phyloP scores from a whole-genome alignment of 2,113 vertebrate genomes.

The Rynchops niger region DNA sequence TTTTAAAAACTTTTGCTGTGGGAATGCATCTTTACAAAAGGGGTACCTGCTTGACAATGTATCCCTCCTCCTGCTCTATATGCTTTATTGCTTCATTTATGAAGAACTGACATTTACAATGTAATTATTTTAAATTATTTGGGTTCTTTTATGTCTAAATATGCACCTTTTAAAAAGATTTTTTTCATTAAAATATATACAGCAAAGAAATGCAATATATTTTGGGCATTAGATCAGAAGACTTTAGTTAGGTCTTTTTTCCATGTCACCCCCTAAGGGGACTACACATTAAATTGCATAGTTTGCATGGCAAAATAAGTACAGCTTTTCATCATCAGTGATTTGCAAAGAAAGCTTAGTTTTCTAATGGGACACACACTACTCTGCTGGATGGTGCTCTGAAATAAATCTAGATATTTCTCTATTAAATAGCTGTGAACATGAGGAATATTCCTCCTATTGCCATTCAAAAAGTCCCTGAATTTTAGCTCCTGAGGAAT shows the following conservation, averaged over 20 bases:
- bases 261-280: neutral
- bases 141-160: conserved; percentile 21
- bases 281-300: neutral
- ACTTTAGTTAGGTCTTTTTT: conserved; percentile 1
- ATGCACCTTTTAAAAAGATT: neutral
- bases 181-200: conserved; percentile 29
- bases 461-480: neutral
- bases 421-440: conserved; percentile 5
- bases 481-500: neutral
- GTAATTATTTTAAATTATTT: conserved; percentile 30
- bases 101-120: neutral
- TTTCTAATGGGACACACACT: neutral
- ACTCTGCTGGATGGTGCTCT: neutral
- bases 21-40: neutral
- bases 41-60: neutral
- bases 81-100: neutral
- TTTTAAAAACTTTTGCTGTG: neutral
- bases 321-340: conserved; percentile 21
- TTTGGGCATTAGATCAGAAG: conserved; percentile 57
- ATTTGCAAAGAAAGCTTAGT: neutral
- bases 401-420: conserved; percentile 34
- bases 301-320: neutral
- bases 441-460: neutral
- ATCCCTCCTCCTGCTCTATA: neutral
- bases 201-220: conserved; percentile 20